Percentiles rank a stretch among this genome's conserved stretches.
These are phyloP conservation scores for Luehdorfia chinensis DNA, from an alignment of 1,140 invertebrate species.

Conservation along the genomic window DNA sequence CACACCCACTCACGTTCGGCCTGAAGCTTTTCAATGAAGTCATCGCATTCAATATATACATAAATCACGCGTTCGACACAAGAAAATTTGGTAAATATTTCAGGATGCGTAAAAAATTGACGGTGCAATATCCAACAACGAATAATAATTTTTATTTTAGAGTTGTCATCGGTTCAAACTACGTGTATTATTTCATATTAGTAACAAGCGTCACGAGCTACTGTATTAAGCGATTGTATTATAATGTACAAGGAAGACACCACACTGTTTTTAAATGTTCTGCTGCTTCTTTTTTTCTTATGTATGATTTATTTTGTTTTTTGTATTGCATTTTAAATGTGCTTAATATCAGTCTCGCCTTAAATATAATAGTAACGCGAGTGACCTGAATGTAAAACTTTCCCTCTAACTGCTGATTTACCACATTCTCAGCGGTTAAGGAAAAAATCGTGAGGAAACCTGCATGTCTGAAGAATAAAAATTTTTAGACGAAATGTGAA, in stretches of 20 bases:
- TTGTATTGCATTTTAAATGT: too few relatives aligned
- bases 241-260: slow-evolving; percentile 15
- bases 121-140: slow-evolving; percentile 25
- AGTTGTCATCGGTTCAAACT: too few relatives aligned
- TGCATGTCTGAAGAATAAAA: too few relatives aligned
- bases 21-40: slow-evolving; percentile 63
- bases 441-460: too few relatives aligned
- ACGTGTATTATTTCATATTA: too few relatives aligned
- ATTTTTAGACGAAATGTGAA: too few relatives aligned
- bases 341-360: slow-evolving; percentile 13
- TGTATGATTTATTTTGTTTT: background rate
- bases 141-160: slow-evolving; percentile 23
- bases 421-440: too few relatives aligned
- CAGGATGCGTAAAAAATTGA: slow-evolving; percentile 34
- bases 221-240: background rate
- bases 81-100: slow-evolving; percentile 62
- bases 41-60: slow-evolving; percentile 53
- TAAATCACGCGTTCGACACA: slow-evolving; percentile 53
- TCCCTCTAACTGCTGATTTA: too few relatives aligned
- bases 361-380: slow-evolving; percentile 6
- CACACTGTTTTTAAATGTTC: background rate
- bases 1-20: slow-evolving; percentile 66
- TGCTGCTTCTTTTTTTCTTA: background rate
- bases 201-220: too few relatives aligned
- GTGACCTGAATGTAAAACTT: too few relatives aligned